Conservation (phyloP, 1,140 invertebrate genomes). For the Cherax destructor region DNA sequence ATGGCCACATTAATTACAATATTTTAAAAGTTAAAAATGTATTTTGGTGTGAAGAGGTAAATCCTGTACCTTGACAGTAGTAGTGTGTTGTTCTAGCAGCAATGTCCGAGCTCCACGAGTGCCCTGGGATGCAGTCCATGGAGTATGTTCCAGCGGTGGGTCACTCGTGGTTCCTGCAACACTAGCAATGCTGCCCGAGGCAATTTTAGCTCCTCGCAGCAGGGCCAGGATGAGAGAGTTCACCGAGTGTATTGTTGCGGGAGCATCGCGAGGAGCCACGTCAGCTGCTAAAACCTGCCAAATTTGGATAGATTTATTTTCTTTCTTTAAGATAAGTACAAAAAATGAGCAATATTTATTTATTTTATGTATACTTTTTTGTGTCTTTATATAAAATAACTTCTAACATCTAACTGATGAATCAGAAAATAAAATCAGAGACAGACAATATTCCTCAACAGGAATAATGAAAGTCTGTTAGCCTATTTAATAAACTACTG, state of each 20-base stretch:
- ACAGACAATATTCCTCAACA: no score
- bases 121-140: conserved; percentile 76
- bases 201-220: conserved; percentile 56
- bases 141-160: conserved; percentile 74
- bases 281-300: conserved; percentile 66
- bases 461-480: no score
- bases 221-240: conserved; percentile 65
- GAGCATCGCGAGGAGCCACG: conserved; percentile 68
- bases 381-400: no score
- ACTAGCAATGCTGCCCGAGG: conserved; percentile 33
- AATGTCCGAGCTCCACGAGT: conserved; percentile 74
- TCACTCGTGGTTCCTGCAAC: conserved; percentile 21
- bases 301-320: not conserved
- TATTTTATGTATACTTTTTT: no score
- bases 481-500: no score
- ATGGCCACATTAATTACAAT: no score
- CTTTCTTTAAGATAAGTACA: no score
- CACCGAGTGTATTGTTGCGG: conserved; percentile 64
- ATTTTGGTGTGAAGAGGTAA: conserved; percentile 70
- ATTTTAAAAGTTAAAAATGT: not conserved
- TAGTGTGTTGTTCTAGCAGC: conserved; percentile 75
- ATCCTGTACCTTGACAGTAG: conserved; percentile 61
- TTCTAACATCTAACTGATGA: no score
- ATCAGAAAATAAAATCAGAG: no score
- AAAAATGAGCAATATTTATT: no score